Conservation (phyloP, 2,797 vertebrate genomes). For the Gastrophryne carolinensis region DNA sequence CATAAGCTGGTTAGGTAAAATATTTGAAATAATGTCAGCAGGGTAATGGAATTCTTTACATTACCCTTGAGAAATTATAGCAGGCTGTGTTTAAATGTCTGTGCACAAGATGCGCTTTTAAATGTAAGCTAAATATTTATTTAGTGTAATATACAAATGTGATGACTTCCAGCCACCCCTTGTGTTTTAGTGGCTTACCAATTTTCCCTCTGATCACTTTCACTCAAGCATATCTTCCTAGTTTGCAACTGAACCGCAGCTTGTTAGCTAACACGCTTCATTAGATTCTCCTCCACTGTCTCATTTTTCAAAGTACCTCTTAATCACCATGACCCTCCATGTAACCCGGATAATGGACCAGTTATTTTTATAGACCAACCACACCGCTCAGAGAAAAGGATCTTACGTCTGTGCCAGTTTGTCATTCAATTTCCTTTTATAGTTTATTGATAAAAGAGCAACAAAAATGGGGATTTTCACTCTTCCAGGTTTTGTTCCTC, state of each 20-base stretch:
- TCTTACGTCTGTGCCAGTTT: neutral
- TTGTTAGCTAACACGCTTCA: neutral
- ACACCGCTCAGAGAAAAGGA: neutral
- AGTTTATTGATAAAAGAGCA: too few relatives aligned
- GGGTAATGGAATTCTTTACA: too few relatives aligned
- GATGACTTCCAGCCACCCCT: neutral
- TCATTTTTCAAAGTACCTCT: neutral
- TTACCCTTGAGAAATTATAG: too few relatives aligned
- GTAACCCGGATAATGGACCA: neutral
- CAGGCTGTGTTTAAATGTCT: too few relatives aligned
- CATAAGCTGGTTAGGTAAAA: too few relatives aligned
- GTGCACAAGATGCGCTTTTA: neutral
- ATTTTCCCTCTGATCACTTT: constrained; percentile 9
- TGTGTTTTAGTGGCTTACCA: neutral
- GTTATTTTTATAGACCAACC: neutral
- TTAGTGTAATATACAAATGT: neutral
- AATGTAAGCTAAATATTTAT: neutral
- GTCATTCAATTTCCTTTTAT: too few relatives aligned
- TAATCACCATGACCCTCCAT: neutral
- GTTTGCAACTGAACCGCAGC: neutral
- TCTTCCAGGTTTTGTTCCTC: too few relatives aligned
- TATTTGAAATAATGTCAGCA: too few relatives aligned
- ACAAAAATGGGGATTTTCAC: too few relatives aligned
- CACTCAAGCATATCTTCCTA: neutral
- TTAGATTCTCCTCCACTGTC: neutral